phyloP scores from a whole-genome alignment of 2,113 vertebrate species.

The Pachyramphus minor region DNA sequence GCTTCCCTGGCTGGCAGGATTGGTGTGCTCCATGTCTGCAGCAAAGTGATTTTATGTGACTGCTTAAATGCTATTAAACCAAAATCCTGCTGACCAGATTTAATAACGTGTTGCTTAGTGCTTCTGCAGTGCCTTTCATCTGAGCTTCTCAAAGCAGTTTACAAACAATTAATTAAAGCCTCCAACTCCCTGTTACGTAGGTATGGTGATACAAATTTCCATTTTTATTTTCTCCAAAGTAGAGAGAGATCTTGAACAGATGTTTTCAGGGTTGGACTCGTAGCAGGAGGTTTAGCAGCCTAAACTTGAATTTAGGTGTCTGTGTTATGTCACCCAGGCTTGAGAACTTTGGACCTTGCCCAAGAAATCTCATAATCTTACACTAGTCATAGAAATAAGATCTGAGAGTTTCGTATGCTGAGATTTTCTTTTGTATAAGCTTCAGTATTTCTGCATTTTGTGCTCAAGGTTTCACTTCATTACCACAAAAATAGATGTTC shows the following conservation, averaged over 20 bases:
- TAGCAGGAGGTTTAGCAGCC: not conserved
- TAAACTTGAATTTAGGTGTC: not conserved
- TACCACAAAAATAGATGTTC: not conserved
- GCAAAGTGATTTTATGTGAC: not conserved
- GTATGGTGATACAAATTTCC: not conserved
- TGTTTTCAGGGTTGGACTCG: not conserved
- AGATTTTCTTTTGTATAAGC: not conserved
- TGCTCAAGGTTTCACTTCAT: not conserved
- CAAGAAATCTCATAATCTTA: not conserved
- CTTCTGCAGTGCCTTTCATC: not conserved
- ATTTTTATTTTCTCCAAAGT: not conserved
- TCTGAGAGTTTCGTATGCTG: not conserved
- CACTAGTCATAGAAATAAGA: not conserved
- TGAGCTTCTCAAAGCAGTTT: constrained; percentile 22
- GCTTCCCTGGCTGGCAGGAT: not conserved
- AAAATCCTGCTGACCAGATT: not conserved
- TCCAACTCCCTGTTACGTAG: not conserved
- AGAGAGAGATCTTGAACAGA: not conserved
- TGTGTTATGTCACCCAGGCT: not conserved
- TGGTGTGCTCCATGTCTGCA: not conserved
- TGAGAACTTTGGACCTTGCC: not conserved
- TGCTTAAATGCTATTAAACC: not conserved
- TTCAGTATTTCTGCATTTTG: not conserved
- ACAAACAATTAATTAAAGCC: constrained; percentile 33
- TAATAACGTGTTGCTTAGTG: not conserved